Evolutionary conservation across 2,797 vertebrate genomes (phyloP).

Genomic region (Phalanger gymnotis): DNA sequence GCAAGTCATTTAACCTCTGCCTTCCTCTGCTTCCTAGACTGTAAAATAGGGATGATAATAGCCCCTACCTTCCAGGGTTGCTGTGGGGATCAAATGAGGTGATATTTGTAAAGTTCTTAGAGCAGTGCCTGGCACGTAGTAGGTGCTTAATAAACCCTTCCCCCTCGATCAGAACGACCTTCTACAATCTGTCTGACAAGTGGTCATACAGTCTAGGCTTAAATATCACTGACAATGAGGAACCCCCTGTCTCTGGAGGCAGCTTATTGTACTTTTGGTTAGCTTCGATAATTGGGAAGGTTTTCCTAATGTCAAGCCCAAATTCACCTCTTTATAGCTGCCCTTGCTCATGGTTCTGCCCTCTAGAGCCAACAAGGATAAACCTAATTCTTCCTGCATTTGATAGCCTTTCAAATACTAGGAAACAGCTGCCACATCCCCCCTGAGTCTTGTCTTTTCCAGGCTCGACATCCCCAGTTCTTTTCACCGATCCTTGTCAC

Average conservation of each 20-base stretch:
- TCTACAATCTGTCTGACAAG: neutral
- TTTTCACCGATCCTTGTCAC: neutral
- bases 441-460: neutral
- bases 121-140: neutral
- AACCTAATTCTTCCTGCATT: neutral
- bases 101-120: neutral
- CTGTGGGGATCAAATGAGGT: neutral
- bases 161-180: neutral
- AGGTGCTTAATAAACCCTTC: neutral
- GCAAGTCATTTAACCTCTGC: neutral
- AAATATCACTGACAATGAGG: neutral
- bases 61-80: too few relatives aligned
- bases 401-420: neutral
- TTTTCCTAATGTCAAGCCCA: neutral
- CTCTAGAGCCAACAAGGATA: neutral
- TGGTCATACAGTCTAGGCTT: neutral
- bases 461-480: neutral
- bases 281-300: neutral
- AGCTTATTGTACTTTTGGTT: neutral
- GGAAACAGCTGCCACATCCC: neutral
- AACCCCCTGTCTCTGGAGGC: neutral
- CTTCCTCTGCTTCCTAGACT: neutral
- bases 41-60: neutral
- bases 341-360: neutral
- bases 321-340: neutral